Percentiles rank a stretch among this genome's conserved stretches.
phyloP scores from a whole-genome alignment of 2,888 invertebrate species.

The Orgyia antiqua region DNA sequence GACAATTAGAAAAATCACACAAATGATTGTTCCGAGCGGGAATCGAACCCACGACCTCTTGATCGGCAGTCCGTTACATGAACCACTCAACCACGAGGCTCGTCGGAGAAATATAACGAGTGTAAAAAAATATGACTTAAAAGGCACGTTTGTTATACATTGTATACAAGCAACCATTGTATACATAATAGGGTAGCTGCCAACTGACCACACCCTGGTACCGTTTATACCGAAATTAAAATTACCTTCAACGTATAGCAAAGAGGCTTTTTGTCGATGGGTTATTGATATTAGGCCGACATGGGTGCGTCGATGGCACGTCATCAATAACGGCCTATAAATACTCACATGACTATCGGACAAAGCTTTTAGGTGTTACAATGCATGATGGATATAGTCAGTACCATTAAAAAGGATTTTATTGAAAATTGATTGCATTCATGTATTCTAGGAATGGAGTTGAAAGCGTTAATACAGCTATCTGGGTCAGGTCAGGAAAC shows the following conservation, averaged over 20 bases:
- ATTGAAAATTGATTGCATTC: constrained; percentile 7
- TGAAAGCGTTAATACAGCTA: too few relatives aligned
- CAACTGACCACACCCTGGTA: constrained; percentile 54
- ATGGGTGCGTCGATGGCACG: constrained; percentile 54
- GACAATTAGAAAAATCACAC: too few relatives aligned
- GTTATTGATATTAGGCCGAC: constrained; percentile 70
- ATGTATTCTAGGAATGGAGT: not conserved
- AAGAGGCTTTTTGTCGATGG: constrained; percentile 66
- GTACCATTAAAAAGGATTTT: constrained; percentile 23
- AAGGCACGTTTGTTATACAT: too few relatives aligned
- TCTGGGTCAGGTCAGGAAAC: too few relatives aligned
- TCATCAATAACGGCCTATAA: constrained; percentile 54
- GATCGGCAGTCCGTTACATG: too few relatives aligned
- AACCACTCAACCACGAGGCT: too few relatives aligned
- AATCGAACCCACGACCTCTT: too few relatives aligned
- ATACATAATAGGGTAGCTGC: constrained; percentile 26
- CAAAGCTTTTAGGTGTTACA: constrained; percentile 42
- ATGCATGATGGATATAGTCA: constrained; percentile 30
- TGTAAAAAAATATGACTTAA: too few relatives aligned
- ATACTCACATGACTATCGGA: constrained; percentile 35
- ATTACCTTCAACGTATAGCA: constrained; percentile 50
- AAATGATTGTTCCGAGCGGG: too few relatives aligned
- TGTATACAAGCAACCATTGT: too few relatives aligned
- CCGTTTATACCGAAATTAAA: constrained; percentile 68
- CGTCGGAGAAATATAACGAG: too few relatives aligned